Base-by-base conservation (phyloP, 92 coral and sea anemone species). In the Nematostella vectensis region DNA sequence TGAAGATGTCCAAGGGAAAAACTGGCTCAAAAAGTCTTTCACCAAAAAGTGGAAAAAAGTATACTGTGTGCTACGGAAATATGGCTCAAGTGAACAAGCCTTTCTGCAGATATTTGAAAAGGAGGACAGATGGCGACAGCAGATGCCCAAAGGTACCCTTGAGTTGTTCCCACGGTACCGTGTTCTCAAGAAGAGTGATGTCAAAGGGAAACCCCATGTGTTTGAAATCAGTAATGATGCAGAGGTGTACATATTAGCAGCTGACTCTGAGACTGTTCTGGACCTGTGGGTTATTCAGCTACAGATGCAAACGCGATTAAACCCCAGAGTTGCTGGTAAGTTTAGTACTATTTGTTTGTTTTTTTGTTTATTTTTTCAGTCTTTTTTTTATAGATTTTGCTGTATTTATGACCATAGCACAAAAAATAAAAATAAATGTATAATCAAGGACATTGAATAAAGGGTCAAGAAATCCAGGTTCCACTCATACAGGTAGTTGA, bases 211-310 rank as follows among this genome's bases (percentile, higher is more conserved):
- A 54, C 86, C 59, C 25, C 31, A 62, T 48, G 83, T 85, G 11
- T 93, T 93, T 78, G 99, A 93, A 60, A 67, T 93, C 27, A 83
- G 78, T 48, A 93, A 77, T 64, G 99, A 93, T 52, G 59, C 75
- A 2, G 96, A 93, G 43, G 59, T 77, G 1, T 72, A 78, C 49
- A 40, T 69, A 3, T 78, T 93, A 23, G 79, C 87, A 55, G 96
- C 99, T 1, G 95, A 77, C 57, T 88, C 87, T 54, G 99, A 93
- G 61, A 67, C 81, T 30, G 65, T 88, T 2, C 69, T 93, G 96
- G 99, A 93, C 50, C 64, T 93, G 54, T 93, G 99, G 99, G 95
- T 83, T 6, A 86, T 87, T 27, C 99, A 93, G 58, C 68, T 93
- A 2, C 95, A 87, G 57, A 93, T 93, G 99, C 99, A 93, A 48